Evolutionary conservation across 37 sponge, comb jelly and placozoan genomes (phyloP), one percentile per base, ranked within the genome.

Genomic region (Spongilla lacustris): DNA sequence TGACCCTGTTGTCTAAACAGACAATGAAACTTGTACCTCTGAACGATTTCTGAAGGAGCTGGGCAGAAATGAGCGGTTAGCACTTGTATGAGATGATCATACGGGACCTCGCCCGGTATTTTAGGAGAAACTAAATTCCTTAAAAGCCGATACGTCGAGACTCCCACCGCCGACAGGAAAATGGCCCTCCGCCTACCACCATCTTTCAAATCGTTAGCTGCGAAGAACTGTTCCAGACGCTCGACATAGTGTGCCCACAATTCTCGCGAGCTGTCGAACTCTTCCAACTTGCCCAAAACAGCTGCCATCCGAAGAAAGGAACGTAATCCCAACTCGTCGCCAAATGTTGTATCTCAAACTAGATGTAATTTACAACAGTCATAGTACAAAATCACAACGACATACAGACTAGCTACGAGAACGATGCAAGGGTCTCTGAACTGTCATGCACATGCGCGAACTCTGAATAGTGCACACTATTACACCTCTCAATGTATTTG

Each of bases 11-110:
- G 26, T 12, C 80, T 72, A 13, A 32, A 74, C 19, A 80, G 35
- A 66, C 37, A 19, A 29, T 81, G 67, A 32, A 88, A 81, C 76
- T 73, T 75, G 76, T 58, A 88, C 2, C 82, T 73, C 80, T 89
- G 71, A 4, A 84, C 37, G 27, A 84, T 79, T 28, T 58, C 67
- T 0, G 80, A 83, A 23, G 79, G 84, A 25, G 25, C 31, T 25
- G 73, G 73, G 73, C 31, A 33, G 73, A 72, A 72, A 32, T 72
- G 73, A 29, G 73, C 1, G 12, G 29, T 72, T 21, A 72, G 14
- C 31, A 33, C 31, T 21, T 72, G 73, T 12, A 72, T 32, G 21
- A 72, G 31, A 27, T 69, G 8, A 69, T 25, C 70, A 27, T 28
- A 69, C 27, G 70, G 27, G 70, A 69, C 27, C 25, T 69, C 70